Conservation (phyloP, 2,797 vertebrate species). For the Sphaeramia orbicularis region DNA sequence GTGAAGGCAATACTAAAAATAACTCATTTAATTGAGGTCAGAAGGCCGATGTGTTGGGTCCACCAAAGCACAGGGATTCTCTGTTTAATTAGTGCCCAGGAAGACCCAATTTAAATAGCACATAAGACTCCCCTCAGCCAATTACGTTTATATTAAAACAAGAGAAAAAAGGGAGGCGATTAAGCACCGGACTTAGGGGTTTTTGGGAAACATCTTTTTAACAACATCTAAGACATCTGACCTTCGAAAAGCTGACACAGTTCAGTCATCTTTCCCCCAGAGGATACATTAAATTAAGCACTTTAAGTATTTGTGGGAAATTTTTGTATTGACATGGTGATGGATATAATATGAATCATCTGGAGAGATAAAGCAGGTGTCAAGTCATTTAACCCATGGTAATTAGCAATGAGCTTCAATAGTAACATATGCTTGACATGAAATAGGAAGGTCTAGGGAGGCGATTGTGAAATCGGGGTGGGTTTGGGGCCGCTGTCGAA, state of each 20-base stretch:
- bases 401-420: slow-evolving; percentile 77
- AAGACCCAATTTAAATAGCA: slow-evolving; percentile 85
- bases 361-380: slow-evolving; percentile 69
- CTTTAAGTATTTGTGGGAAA: slow-evolving; percentile 30
- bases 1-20: slow-evolving; percentile 79
- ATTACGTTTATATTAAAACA: slow-evolving; percentile 81
- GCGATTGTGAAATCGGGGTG: slow-evolving; percentile 53
- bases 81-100: slow-evolving; percentile 87
- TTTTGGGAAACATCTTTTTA: slow-evolving; percentile 66
- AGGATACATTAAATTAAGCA: slow-evolving; percentile 63
- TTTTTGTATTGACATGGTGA: slow-evolving; percentile 65
- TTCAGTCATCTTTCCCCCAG: slow-evolving; percentile 54
- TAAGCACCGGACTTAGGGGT: slow-evolving; percentile 58
- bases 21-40: slow-evolving; percentile 86
- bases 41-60: slow-evolving; percentile 77
- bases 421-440: slow-evolving; percentile 74
- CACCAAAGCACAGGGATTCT: slow-evolving; percentile 78
- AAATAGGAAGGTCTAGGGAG: slow-evolving; percentile 64
- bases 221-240: slow-evolving; percentile 65
- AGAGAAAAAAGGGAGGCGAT: slow-evolving; percentile 60
- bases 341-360: slow-evolving; percentile 66
- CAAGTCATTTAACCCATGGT: slow-evolving; percentile 80
- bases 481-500: slow-evolving; percentile 63
- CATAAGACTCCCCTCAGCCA: slow-evolving; percentile 75
- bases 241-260: slow-evolving; percentile 44